Conservation (phyloP, 2,113 vertebrate genomes). For the Anhinga anhinga region DNA sequence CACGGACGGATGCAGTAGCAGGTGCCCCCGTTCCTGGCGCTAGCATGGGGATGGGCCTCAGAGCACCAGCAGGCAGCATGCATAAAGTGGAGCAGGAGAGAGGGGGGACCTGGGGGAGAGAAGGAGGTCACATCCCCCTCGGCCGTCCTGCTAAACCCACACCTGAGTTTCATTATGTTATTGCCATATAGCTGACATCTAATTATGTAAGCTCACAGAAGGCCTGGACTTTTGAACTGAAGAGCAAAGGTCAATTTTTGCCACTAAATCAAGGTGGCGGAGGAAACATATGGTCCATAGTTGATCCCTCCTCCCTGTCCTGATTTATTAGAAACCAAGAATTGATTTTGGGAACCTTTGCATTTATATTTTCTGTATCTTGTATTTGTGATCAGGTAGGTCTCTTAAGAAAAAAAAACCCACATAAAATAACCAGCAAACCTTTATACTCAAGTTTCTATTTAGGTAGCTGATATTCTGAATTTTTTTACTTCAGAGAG, state of each 20-base stretch:
- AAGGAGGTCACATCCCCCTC: neutral
- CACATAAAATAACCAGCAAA: neutral
- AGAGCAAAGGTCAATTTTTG: constrained; percentile 47
- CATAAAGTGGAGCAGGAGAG: neutral
- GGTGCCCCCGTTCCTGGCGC: neutral
- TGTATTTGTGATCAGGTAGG: neutral
- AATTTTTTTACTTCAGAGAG: neutral
- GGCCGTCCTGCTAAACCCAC: neutral
- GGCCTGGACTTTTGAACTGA: constrained; percentile 19
- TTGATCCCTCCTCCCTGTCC: neutral
- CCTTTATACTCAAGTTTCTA: neutral
- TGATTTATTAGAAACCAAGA: neutral
- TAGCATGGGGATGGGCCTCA: neutral
- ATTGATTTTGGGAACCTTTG: neutral
- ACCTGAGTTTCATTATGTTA: constrained; percentile 23
- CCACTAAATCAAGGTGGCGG: constrained; percentile 31
- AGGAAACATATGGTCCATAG: constrained; percentile 6
- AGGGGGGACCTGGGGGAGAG: neutral
- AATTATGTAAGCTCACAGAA: constrained; percentile 33
- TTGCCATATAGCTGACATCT: constrained; percentile 19
- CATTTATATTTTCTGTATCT: neutral
- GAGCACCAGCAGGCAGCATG: neutral
- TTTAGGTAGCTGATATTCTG: neutral
- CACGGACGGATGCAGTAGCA: rapidly evolving
- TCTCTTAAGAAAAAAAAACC: neutral